A percentile compares a stretch with the other conserved stretches of the same genome.
Conservation (phyloP, 2,113 vertebrate species). For the Xerus inauris region DNA sequence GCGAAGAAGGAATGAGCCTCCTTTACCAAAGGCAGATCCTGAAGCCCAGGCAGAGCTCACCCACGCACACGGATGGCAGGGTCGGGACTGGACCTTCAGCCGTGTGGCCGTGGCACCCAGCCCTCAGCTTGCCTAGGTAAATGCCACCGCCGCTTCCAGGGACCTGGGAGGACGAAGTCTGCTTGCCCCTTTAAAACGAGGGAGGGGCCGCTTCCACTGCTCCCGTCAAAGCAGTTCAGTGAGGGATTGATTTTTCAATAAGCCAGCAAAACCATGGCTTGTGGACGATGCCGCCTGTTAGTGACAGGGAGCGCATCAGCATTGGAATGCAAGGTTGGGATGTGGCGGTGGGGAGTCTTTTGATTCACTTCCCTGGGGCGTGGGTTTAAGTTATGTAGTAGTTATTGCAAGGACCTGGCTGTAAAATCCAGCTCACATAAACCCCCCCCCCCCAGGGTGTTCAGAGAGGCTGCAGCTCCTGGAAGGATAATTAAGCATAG, state of each 20-base stretch:
- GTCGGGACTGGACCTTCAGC: background rate
- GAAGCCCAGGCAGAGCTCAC: too few relatives aligned
- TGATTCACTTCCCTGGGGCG: background rate
- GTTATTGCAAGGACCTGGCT: background rate
- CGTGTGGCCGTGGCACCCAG: rapidly evolving
- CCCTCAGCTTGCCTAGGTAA: rapidly evolving
- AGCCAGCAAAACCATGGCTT: rapidly evolving
- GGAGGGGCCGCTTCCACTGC: background rate
- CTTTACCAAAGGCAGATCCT: background rate
- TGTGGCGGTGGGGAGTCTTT: rapidly evolving
- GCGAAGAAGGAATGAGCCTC: background rate
- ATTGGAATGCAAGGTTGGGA: background rate
- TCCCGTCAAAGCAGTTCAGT: background rate
- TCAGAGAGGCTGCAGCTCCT: rapidly evolving
- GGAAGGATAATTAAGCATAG: background rate
- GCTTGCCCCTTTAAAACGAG: background rate
- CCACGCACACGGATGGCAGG: rapidly evolving
- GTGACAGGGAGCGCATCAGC: rapidly evolving
- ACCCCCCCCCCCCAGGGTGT: rapidly evolving
- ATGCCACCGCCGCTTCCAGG: background rate
- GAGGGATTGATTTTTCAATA: constrained; percentile 16
- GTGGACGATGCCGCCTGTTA: background rate
- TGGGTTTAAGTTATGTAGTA: background rate
- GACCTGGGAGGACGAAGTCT: background rate
- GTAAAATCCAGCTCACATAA: background rate